Evolutionary conservation across 2,888 invertebrate species (phyloP).

Genomic region (Dasysyrphus albostriatus): DNA sequence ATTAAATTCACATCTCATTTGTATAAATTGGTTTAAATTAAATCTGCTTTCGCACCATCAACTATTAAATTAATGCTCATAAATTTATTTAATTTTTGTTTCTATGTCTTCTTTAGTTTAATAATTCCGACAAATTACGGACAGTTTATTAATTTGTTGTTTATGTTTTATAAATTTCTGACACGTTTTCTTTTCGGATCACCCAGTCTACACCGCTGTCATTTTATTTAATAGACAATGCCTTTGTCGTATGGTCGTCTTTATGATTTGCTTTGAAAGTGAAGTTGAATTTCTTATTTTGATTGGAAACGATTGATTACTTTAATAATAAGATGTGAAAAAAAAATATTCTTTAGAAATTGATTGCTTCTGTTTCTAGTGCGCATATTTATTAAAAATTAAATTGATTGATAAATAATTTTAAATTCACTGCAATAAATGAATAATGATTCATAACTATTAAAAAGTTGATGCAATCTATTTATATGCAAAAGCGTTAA

Average conservation of each 20-base stretch:
- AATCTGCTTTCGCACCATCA: too few relatives aligned
- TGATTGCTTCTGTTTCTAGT: not conserved
- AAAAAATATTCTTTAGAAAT: constrained; percentile 33
- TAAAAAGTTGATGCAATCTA: constrained; percentile 18
- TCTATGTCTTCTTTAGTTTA: too few relatives aligned
- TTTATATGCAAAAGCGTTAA: not conserved
- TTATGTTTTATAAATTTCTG: constrained; percentile 6
- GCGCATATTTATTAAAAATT: constrained; percentile 6
- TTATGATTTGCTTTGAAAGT: constrained; percentile 59
- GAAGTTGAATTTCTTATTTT: constrained; percentile 34
- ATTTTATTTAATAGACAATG: constrained; percentile 30
- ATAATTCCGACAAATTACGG: not conserved
- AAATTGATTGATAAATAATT: constrained; percentile 34
- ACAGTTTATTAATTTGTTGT: not conserved
- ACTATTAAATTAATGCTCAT: too few relatives aligned
- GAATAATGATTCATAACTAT: constrained; percentile 24
- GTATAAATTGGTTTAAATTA: too few relatives aligned
- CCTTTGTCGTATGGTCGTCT: constrained; percentile 41
- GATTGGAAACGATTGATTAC: constrained; percentile 61
- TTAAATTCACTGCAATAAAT: constrained; percentile 8
- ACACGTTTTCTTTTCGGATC: constrained; percentile 26
- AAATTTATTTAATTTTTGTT: too few relatives aligned
- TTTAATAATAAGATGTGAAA: constrained; percentile 47
- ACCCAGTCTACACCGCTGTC: constrained; percentile 18
- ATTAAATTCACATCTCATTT: too few relatives aligned